Evolutionary conservation across 1,140 invertebrate species (phyloP), one percentile per base, ranked within the genome.

Genomic region (Rhagoletis zephyria): DNA sequence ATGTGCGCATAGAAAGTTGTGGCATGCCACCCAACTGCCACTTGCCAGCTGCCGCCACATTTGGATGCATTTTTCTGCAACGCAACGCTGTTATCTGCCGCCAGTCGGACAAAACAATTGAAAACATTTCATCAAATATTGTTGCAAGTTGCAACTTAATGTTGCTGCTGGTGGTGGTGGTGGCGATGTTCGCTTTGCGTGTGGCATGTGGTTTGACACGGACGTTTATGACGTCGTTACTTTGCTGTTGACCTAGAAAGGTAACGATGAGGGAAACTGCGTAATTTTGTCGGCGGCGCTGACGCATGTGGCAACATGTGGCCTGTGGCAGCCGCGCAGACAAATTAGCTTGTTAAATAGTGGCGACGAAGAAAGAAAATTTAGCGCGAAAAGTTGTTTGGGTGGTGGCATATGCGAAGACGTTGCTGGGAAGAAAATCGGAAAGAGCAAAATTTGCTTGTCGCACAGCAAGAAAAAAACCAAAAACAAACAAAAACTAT

Each of bases 161-260:
- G 40, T 14, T 12, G n/a, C 4, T 42, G 12, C n/a, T n/a, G 30
- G 30, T 30, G 30, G 30, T 30, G 30, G 30, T 30, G 30, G 14
- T 45, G 40, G 16, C 74, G 40, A 1, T 14, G 48, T 14, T 9
- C 9, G 9, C 60, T n/a, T 42, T 85, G 56, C 48, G 40, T 64
- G 45, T 59, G 30, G 60, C 59, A 86, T 19, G n/a, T 48, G 42
- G 59, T 19, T 45, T 60, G 59, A 16, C 14, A 59, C 51, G 81
- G n/a, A 42, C 30, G 85, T 86, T 63, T 86, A 86, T 86, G 85
- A 86, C 85, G 85, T 86, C 85, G 85, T 86, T 64, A 86, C 85
- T 86, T 30, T 30, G 59, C 40, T 51, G 40, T 45, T 86, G 59
- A 65, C 85, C 42, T 86, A 65, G 63, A 61, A 86, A 85, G 16